Evolutionary conservation across 2,113 vertebrate genomes (phyloP).

Genomic region (zebrafish (Danio rerio)): DNA sequence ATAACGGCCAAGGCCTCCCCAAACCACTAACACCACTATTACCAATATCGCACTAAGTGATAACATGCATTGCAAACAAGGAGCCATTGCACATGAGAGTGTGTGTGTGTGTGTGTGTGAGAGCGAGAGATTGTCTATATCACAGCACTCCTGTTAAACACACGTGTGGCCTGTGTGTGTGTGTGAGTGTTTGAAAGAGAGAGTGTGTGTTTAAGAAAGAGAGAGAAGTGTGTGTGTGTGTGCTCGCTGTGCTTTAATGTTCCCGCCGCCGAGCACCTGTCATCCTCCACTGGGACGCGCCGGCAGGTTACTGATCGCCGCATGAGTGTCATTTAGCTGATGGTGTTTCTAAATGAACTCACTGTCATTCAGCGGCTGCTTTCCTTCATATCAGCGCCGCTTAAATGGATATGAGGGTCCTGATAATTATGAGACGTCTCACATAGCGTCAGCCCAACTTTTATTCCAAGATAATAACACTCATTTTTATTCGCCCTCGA

Average conservation of each 20-base stretch:
- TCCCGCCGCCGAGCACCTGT: slow-evolving; percentile 80
- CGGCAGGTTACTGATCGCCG: slow-evolving; percentile 72
- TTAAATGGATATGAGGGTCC: slow-evolving; percentile 79
- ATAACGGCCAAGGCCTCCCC: neutral
- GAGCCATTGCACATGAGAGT: slow-evolving; percentile 30
- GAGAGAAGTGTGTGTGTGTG: slow-evolving; percentile 63
- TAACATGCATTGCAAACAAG: slow-evolving; percentile 3
- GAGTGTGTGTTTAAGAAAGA: too few relatives aligned
- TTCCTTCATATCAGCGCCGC: slow-evolving; percentile 79
- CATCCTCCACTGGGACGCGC: slow-evolving; percentile 71
- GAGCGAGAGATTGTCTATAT: neutral
- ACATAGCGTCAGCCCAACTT: slow-evolving; percentile 68
- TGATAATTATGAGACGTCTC: slow-evolving; percentile 83
- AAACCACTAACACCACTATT: slow-evolving; percentile 1
- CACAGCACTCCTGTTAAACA: slow-evolving; percentile 6
- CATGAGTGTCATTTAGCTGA: slow-evolving; percentile 67
- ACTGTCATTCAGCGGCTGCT: slow-evolving; percentile 79
- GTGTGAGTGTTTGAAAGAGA: too few relatives aligned
- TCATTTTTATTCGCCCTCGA: slow-evolving; percentile 61
- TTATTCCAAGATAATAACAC: slow-evolving; percentile 62
- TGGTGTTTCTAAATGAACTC: slow-evolving; percentile 72
- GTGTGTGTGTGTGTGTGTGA: neutral
- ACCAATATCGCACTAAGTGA: slow-evolving; percentile 21
- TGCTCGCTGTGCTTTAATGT: slow-evolving; percentile 76
- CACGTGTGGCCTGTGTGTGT: too few relatives aligned